A percentile compares a stretch with the other conserved stretches of the same genome.
Conservation (phyloP, 1,140 invertebrate species). For the Manduca sexta region DNA sequence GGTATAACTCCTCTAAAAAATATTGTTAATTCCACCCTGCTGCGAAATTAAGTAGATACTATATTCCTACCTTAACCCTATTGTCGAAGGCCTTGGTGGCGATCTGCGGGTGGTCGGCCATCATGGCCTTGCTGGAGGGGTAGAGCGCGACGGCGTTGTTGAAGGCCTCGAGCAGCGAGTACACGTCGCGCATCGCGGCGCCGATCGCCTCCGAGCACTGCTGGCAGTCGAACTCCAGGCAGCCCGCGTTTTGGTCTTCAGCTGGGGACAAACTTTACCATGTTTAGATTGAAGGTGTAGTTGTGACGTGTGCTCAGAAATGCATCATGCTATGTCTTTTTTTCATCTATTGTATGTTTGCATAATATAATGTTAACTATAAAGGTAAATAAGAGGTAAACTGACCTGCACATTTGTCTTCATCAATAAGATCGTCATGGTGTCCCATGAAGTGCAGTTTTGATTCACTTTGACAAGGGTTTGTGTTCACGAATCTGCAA, state of each 20-base stretch:
- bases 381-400: too few relatives aligned
- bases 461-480: conserved; percentile 26
- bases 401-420: not conserved
- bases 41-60: too few relatives aligned
- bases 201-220: conserved; percentile 80
- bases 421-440: too few relatives aligned
- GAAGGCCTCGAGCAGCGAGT: conserved; percentile 80
- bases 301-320: too few relatives aligned
- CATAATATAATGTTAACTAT: too few relatives aligned
- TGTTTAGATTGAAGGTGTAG: too few relatives aligned
- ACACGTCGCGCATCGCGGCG: conserved; percentile 82
- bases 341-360: too few relatives aligned
- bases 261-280: not conserved
- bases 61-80: conserved; percentile 54
- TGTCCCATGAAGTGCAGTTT: not conserved
- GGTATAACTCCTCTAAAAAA: too few relatives aligned
- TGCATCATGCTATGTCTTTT: too few relatives aligned
- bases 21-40: too few relatives aligned
- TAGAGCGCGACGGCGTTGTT: conserved; percentile 87
- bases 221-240: conserved; percentile 81
- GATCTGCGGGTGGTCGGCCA: conserved; percentile 79
- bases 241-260: conserved; percentile 50
- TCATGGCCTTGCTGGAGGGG: conserved; percentile 88
- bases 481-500: conserved; percentile 42
- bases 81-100: conserved; percentile 40